Conservation (phyloP, 1,140 invertebrate species). For the Drosophila dunni region DNA sequence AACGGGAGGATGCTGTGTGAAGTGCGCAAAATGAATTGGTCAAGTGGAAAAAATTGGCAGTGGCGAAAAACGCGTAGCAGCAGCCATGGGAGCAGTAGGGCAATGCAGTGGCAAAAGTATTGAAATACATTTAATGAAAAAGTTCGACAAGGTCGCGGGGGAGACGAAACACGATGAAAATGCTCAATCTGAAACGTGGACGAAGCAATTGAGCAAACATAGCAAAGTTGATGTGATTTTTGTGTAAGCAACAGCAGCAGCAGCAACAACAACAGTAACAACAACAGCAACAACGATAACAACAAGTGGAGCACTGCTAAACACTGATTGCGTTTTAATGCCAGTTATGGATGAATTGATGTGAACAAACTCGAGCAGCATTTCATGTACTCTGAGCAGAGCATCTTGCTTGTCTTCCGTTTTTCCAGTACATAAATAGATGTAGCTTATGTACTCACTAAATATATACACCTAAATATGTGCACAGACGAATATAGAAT, state of each 20-base stretch:
- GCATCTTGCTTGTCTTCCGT: slow-evolving; percentile 8
- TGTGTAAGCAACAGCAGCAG: slow-evolving; percentile 63
- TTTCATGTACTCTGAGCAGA: slow-evolving; percentile 10
- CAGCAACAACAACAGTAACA: slow-evolving; percentile 26
- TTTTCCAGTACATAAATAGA: background rate
- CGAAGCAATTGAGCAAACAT: slow-evolving; percentile 53
- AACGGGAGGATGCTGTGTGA: slow-evolving; percentile 39
- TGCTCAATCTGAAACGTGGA: slow-evolving; percentile 31
- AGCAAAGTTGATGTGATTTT: slow-evolving; percentile 72
- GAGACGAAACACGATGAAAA: slow-evolving; percentile 41
- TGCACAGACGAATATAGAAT: background rate
- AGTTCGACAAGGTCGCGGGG: slow-evolving; percentile 67
- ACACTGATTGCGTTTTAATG: slow-evolving; percentile 81
- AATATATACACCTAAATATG: background rate
- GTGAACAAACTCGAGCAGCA: slow-evolving; percentile 22
- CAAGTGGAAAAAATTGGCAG: slow-evolving; percentile 81
- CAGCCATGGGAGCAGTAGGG: slow-evolving; percentile 13
- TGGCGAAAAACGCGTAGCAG: slow-evolving; percentile 23
- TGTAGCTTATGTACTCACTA: background rate
- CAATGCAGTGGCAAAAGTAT: slow-evolving; percentile 64
- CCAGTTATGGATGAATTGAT: slow-evolving; percentile 72
- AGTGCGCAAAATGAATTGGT: slow-evolving; percentile 77
- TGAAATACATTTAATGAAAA: slow-evolving; percentile 83
- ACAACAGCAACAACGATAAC: slow-evolving; percentile 42
- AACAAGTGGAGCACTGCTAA: slow-evolving; percentile 65